A percentile compares a stretch with the other conserved stretches of the same genome.
phyloP scores from a whole-genome alignment of 2,797 vertebrate genomes.

The Chanos chanos region DNA sequence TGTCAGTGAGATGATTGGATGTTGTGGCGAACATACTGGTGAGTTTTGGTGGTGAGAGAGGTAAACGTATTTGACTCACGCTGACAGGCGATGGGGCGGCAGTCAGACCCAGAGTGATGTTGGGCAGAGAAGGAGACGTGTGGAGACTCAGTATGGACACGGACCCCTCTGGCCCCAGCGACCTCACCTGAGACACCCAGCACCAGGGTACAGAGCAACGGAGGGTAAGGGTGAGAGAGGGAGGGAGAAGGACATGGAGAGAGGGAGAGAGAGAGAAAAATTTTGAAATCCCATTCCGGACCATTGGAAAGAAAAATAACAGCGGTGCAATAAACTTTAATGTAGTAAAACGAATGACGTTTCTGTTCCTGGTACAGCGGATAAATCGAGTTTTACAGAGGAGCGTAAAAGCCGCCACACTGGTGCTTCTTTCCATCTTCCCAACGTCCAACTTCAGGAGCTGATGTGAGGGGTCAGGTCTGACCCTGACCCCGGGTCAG shows the following conservation, averaged over 20 bases:
- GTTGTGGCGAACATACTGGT: too few species aligned
- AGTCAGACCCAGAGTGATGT: constrained; percentile 92
- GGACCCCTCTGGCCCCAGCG: constrained; percentile 88
- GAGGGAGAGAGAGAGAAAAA: constrained; percentile 32
- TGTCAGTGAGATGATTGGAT: too few species aligned
- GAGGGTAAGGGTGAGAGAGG: constrained; percentile 1
- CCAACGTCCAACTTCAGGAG: constrained; percentile 40
- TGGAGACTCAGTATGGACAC: constrained; percentile 92
- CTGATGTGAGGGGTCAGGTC: constrained; percentile 14
- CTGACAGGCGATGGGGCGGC: constrained; percentile 80
- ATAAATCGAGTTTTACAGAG: constrained; percentile 19
- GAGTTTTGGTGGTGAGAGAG: not conserved
- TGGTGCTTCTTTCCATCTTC: constrained; percentile 10
- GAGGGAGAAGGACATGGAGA: constrained; percentile 28
- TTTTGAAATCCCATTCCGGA: constrained; percentile 49
- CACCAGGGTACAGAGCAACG: constrained; percentile 70
- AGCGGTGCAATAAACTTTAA: constrained; percentile 54
- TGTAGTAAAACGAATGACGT: constrained; percentile 49
- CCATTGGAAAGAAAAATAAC: constrained; percentile 54
- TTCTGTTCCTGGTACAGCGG: constrained; percentile 33
- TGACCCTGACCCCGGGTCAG: constrained; percentile 46
- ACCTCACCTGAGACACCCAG: constrained; percentile 85
- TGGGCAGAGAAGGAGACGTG: constrained; percentile 95
- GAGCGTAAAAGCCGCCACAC: not conserved
- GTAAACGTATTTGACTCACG: constrained; percentile 73